Conservation (phyloP, 2,888 invertebrate genomes). For the Cinara cedri region DNA sequence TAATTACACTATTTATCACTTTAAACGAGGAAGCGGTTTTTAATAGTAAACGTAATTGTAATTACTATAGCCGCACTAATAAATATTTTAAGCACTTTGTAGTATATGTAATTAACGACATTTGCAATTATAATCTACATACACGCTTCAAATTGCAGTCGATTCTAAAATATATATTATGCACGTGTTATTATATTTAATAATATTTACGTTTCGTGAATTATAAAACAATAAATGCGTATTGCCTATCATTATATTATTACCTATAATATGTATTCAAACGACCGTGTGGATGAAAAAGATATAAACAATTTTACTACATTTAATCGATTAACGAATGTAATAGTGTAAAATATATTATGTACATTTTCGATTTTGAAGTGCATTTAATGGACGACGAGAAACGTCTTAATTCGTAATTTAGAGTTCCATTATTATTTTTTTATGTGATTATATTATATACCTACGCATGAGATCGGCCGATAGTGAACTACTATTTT, state of each 20-base stretch:
- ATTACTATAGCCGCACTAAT: background rate
- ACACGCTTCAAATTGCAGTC: background rate
- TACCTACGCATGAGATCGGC: background rate
- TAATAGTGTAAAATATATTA: too few species aligned
- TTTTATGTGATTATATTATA: constrained; percentile 10
- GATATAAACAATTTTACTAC: background rate
- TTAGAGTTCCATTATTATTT: constrained; percentile 35
- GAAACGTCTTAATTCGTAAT: constrained; percentile 20
- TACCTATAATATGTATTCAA: background rate
- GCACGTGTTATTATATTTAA: too few species aligned
- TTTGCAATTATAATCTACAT: background rate
- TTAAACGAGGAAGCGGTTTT: background rate
- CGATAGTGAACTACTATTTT: constrained; percentile 8
- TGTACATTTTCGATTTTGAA: background rate
- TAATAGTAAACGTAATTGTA: background rate
- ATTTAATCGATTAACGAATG: background rate
- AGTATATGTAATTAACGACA: background rate
- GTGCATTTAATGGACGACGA: constrained; percentile 9
- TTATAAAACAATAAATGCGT: too few species aligned
- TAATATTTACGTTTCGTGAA: too few species aligned
- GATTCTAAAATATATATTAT: too few species aligned
- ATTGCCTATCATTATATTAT: too few species aligned
- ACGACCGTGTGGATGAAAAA: background rate
- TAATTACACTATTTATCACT: background rate
- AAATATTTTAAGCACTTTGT: too few species aligned